Percentiles rank a stretch among this genome's conserved stretches.
Evolutionary conservation across 2,888 invertebrate species (phyloP).

Genomic region (Nomada fucata): DNA sequence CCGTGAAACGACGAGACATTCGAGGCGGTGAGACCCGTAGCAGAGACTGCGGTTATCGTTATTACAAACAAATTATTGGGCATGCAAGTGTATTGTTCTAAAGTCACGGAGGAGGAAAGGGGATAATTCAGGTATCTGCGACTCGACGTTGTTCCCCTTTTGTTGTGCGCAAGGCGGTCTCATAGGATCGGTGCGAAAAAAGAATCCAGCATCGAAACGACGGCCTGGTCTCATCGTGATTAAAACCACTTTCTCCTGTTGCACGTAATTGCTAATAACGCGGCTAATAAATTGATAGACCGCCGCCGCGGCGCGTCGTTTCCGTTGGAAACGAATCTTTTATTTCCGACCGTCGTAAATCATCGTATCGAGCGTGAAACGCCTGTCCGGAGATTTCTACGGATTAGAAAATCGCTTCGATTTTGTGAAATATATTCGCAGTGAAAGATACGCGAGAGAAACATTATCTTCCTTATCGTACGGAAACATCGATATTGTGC

Average conservation of each 20-base stretch:
- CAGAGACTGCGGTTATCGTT: constrained; percentile 56
- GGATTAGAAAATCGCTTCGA: background rate
- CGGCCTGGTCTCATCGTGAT: constrained; percentile 12
- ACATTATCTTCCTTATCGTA: background rate
- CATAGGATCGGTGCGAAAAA: constrained; percentile 39
- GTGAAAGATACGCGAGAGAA: background rate
- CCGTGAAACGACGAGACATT: constrained; percentile 68
- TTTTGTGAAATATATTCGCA: background rate
- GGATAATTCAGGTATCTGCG: constrained; percentile 39
- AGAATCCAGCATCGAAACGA: constrained; percentile 27
- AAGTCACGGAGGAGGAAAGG: constrained; percentile 38
- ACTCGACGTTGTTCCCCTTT: constrained; percentile 13
- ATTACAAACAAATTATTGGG: constrained; percentile 62
- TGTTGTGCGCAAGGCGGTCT: constrained; percentile 13
- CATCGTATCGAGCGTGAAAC: background rate
- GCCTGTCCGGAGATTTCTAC: background rate
- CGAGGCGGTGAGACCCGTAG: constrained; percentile 48
- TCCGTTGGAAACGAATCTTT: background rate
- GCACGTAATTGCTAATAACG: constrained; percentile 23
- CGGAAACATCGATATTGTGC: background rate
- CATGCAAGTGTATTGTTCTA: constrained; percentile 47
- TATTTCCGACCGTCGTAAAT: background rate
- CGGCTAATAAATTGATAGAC: constrained; percentile 25
- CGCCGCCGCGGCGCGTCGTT: background rate
- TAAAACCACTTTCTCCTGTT: constrained; percentile 43